These are phyloP conservation scores for Ochropleura leucogaster DNA, from an alignment of 2,888 invertebrate genomes.

Conservation along the genomic window DNA sequence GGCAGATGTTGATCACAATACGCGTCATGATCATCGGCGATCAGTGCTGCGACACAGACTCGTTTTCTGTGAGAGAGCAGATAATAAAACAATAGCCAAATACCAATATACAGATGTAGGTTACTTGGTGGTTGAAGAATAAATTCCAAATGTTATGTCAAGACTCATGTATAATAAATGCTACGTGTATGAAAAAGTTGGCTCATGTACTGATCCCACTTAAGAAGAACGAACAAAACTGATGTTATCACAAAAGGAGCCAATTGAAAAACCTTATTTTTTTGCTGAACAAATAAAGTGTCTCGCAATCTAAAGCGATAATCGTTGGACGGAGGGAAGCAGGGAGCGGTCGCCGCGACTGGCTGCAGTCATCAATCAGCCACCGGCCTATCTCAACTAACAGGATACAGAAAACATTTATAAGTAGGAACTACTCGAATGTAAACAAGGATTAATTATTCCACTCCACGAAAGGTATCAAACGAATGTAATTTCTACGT, in stretches of 20 bases:
- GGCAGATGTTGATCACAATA: background rate
- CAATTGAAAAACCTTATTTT: slow-evolving; percentile 74
- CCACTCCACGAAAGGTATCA: slow-evolving; percentile 29
- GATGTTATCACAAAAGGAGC: slow-evolving; percentile 62
- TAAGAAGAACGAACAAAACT: slow-evolving; percentile 45
- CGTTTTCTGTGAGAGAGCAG: background rate
- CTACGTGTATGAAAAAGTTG: slow-evolving; percentile 3
- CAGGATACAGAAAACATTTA: slow-evolving; percentile 68
- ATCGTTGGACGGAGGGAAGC: slow-evolving; percentile 70
- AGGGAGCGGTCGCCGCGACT: slow-evolving; percentile 68
- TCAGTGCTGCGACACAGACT: background rate
- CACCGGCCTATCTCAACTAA: slow-evolving; percentile 65
- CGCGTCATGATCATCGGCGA: background rate
- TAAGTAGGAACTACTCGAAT: slow-evolving; percentile 51
- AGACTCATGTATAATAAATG: background rate
- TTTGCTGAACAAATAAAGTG: slow-evolving; percentile 78
- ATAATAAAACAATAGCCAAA: background rate
- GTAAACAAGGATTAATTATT: slow-evolving; percentile 59
- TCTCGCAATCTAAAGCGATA: slow-evolving; percentile 79
- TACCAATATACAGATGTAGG: background rate
- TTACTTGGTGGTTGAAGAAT: background rate
- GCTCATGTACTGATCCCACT: slow-evolving; percentile 24
- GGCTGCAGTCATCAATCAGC: slow-evolving; percentile 81
- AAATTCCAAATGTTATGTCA: background rate
- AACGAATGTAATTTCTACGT: slow-evolving; percentile 68